phyloP scores from a whole-genome alignment of 2,888 invertebrate species.

The Dermolepida albohirtum region DNA sequence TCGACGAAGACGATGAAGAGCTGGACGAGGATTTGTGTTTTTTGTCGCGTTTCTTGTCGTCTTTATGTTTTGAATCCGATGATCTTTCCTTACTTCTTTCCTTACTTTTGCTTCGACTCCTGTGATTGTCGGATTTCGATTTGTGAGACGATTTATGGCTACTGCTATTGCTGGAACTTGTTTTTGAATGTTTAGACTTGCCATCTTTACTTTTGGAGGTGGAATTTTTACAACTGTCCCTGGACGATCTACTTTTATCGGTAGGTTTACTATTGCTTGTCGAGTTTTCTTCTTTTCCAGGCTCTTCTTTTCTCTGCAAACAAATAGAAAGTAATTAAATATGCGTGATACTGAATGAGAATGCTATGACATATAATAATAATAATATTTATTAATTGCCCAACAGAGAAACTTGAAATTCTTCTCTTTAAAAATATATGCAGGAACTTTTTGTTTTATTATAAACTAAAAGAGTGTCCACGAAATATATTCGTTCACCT shows the following conservation, averaged over 20 bases:
- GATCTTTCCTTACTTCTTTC: slow-evolving; percentile 18
- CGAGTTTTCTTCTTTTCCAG: background rate
- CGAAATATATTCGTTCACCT: no score
- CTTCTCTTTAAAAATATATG: no score
- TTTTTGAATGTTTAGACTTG: slow-evolving; percentile 37
- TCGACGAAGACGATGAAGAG: slow-evolving; percentile 17
- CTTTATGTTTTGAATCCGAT: slow-evolving; percentile 39
- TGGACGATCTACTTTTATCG: slow-evolving; percentile 11
- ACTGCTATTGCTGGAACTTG: slow-evolving; percentile 29
- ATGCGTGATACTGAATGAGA: no score
- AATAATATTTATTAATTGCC: no score
- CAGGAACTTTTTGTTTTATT: no score
- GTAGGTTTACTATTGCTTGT: slow-evolving; percentile 9
- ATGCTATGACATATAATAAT: no score
- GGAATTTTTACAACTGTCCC: slow-evolving; percentile 15
- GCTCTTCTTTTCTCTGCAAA: slow-evolving; percentile 43
- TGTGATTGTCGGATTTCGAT: slow-evolving; percentile 46
- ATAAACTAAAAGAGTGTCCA: no score
- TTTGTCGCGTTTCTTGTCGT: slow-evolving; percentile 52
- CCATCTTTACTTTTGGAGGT: slow-evolving; percentile 24
- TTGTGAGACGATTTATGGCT: slow-evolving; percentile 32
- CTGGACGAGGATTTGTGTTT: slow-evolving; percentile 22
- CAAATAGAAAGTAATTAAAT: slow-evolving; percentile 40
- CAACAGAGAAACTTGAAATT: no score
- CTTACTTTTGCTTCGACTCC: slow-evolving; percentile 40